Percentiles rank a stretch among this genome's conserved stretches.
Evolutionary conservation across 2,888 invertebrate species (phyloP).

Genomic region (Conomelus anceps): DNA sequence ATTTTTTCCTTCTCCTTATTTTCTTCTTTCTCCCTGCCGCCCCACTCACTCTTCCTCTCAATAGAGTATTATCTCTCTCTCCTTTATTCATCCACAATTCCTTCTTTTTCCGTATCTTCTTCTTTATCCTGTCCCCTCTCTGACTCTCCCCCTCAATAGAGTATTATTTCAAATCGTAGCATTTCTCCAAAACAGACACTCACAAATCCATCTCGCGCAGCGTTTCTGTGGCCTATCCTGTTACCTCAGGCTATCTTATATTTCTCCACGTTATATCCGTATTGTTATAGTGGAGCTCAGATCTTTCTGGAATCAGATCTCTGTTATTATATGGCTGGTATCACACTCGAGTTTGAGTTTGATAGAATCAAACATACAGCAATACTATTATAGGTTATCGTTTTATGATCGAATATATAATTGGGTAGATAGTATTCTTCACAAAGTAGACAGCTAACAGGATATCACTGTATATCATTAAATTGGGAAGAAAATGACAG

Average conservation of each 20-base stretch:
- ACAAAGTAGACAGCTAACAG: no score
- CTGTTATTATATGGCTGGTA: background rate
- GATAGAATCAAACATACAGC: no score
- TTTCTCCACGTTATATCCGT: background rate
- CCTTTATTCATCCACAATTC: no score
- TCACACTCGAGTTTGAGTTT: no score
- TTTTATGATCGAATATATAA: background rate
- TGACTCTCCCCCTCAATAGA: background rate
- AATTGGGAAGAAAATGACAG: no score
- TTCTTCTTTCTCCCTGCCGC: no score
- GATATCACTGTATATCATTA: no score
- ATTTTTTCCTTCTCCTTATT: no score
- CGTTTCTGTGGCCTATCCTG: background rate
- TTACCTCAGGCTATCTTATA: background rate
- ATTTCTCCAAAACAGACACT: constrained; percentile 1
- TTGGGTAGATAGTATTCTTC: no score
- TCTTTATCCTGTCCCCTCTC: background rate
- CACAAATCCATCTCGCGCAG: background rate
- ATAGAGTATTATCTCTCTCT: background rate
- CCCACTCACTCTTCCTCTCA: background rate
- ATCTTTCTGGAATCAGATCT: background rate
- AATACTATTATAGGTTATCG: no score
- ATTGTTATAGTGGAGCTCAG: background rate
- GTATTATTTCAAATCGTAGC: background rate
- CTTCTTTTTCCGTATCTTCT: no score